Conservation (phyloP, 2,888 invertebrate species). For the Rhogogaster chlorosoma region DNA sequence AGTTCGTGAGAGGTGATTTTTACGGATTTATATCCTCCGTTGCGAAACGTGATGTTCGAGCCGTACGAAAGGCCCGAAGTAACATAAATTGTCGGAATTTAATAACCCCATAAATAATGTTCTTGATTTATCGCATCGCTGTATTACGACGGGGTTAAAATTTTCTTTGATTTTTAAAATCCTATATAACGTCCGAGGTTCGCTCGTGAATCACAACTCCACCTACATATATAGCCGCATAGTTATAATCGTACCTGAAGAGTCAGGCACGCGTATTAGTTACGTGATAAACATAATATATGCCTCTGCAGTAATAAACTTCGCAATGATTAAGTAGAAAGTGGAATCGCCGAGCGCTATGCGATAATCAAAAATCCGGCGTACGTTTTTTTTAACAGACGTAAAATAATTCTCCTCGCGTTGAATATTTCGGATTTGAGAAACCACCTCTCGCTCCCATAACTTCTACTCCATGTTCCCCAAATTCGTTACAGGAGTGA, state of each 20-base stretch:
- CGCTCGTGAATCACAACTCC: background rate
- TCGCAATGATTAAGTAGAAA: background rate
- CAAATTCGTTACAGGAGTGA: constrained; percentile 26
- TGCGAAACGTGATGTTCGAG: background rate
- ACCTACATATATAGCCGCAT: background rate
- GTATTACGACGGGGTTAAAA: background rate
- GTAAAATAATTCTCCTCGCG: too few relatives aligned
- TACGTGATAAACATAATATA: background rate
- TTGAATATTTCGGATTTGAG: too few relatives aligned
- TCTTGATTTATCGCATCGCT: background rate
- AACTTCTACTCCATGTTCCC: constrained; percentile 4
- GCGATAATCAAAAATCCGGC: background rate
- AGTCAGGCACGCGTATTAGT: background rate
- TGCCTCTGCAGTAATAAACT: background rate
- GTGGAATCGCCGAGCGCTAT: background rate
- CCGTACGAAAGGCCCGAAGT: background rate
- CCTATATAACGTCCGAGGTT: too few relatives aligned
- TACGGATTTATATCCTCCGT: background rate
- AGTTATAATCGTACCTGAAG: too few relatives aligned
- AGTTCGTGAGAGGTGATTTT: background rate
- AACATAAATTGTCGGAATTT: background rate
- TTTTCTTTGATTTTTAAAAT: background rate
- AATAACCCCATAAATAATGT: background rate
- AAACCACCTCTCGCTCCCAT: background rate
- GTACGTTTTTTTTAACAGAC: background rate